A percentile compares a stretch with the other conserved stretches of the same genome.
These are phyloP conservation scores for Glossosoma conforme DNA, from an alignment of 1,140 invertebrate genomes.

Conservation along the genomic window DNA sequence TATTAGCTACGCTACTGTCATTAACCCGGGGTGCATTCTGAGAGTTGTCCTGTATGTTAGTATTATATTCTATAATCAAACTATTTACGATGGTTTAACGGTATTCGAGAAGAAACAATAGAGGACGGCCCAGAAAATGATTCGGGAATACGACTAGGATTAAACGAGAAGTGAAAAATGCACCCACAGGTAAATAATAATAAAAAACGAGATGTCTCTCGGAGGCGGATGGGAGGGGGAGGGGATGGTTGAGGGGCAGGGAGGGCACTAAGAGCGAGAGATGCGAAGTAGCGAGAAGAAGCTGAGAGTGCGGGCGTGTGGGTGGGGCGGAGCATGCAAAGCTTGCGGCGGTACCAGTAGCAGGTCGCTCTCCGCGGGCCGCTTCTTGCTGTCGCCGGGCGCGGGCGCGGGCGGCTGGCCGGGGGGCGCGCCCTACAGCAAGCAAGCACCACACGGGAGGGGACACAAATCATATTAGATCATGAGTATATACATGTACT, in stretches of 20 bases:
- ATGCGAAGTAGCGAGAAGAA: slow-evolving; percentile 4
- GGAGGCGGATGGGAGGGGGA: not conserved
- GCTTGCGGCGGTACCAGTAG: slow-evolving; percentile 80
- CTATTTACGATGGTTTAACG: too few species aligned
- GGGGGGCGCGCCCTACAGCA: slow-evolving; percentile 34
- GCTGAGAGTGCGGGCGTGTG: slow-evolving; percentile 3
- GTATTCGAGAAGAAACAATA: not conserved
- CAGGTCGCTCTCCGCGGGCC: slow-evolving; percentile 68
- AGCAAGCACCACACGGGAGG: slow-evolving; percentile 34
- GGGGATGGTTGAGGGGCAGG: not conserved
- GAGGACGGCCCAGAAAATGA: not conserved
- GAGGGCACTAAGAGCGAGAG: not conserved
- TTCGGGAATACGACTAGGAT: not conserved
- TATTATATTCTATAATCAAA: too few species aligned
- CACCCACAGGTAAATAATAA: slow-evolving; percentile 11
- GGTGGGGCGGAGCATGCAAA: slow-evolving; percentile 35
- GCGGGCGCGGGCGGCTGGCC: slow-evolving; percentile 41
- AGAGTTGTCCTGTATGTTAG: too few species aligned
- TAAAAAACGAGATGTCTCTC: slow-evolving; percentile 3
- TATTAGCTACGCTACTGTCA: too few species aligned
- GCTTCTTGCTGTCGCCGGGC: slow-evolving; percentile 79
- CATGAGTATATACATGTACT: slow-evolving; percentile 21
- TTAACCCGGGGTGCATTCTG: too few species aligned
- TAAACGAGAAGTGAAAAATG: slow-evolving; percentile 9
- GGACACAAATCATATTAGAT: slow-evolving; percentile 29